A percentile compares a stretch with the other conserved stretches of the same genome.
Evolutionary conservation across 2,888 invertebrate species (phyloP).

Genomic region (Stratiomys singularior): DNA sequence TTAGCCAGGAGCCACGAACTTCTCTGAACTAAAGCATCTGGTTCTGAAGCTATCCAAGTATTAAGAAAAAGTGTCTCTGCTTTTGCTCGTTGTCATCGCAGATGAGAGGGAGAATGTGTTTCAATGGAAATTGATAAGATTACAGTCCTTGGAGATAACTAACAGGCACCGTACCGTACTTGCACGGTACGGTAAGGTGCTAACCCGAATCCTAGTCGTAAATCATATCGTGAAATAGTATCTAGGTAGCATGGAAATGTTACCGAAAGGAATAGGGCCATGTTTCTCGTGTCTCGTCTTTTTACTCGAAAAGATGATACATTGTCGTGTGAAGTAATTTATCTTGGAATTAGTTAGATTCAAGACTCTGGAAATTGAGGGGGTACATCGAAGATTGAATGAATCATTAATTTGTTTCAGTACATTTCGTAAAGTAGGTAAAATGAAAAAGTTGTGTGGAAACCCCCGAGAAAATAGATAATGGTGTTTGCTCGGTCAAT

Average conservation of each 20-base stretch:
- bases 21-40: slow-evolving; percentile 3
- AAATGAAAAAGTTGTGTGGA: neutral
- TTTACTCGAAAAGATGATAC: slow-evolving; percentile 3
- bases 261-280: slow-evolving; percentile 25
- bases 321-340: neutral
- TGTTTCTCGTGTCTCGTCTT: slow-evolving; percentile 34
- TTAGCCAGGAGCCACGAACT: neutral
- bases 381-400: neutral
- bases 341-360: slow-evolving; percentile 17
- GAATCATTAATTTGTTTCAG: neutral
- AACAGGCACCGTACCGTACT: neutral
- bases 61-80: slow-evolving; percentile 26
- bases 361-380: neutral
- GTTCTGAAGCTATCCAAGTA: neutral
- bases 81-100: neutral
- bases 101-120: neutral
- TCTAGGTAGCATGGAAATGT: slow-evolving; percentile 27
- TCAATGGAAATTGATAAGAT: slow-evolving; percentile 32
- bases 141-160: slow-evolving; percentile 24
- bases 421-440: neutral
- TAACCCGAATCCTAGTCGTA: slow-evolving; percentile 31
- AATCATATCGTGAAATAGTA: slow-evolving; percentile 37
- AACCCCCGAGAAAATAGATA: too few species aligned
- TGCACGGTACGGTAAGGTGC: slow-evolving; percentile 5
- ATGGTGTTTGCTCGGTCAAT: too few species aligned